A percentile compares a stretch with the other conserved stretches of the same genome.
phyloP scores from a whole-genome alignment of 2,888 invertebrate species.

The Pyrrhia umbra region DNA sequence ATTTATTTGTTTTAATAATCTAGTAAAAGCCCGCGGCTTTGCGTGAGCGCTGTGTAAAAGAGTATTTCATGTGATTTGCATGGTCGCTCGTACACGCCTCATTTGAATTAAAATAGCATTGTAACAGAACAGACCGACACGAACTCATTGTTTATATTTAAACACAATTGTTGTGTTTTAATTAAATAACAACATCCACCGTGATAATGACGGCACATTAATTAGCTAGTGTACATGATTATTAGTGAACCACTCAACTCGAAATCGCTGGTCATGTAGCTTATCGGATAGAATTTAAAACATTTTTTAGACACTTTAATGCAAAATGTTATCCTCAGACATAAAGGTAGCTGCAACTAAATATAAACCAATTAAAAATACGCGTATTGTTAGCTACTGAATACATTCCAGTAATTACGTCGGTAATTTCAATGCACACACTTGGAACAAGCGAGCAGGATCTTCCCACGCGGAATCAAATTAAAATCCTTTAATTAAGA shows the following conservation, averaged over 20 bases:
- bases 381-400: not conserved
- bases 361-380: too few relatives aligned
- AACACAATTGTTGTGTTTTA: constrained; percentile 31
- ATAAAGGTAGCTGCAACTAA: too few relatives aligned
- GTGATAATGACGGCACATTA: constrained; percentile 28
- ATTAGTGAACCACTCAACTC: constrained; percentile 4
- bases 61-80: constrained; percentile 49
- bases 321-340: too few relatives aligned
- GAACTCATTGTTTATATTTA: constrained; percentile 32
- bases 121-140: constrained; percentile 35
- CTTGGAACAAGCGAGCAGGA: not conserved
- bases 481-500: constrained; percentile 3
- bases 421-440: not conserved
- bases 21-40: constrained; percentile 44
- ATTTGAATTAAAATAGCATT: constrained; percentile 51
- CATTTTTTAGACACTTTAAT: not conserved
- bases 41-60: constrained; percentile 47
- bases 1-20: constrained; percentile 55
- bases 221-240: constrained; percentile 19
- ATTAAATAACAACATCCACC: constrained; percentile 31
- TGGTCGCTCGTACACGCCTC: constrained; percentile 26
- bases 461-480: not conserved
- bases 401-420: not conserved
- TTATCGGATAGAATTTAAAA: not conserved
- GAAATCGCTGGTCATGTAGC: not conserved